Base-by-base conservation (phyloP, 1,140 invertebrate species). In the Papilio dardanus region DNA sequence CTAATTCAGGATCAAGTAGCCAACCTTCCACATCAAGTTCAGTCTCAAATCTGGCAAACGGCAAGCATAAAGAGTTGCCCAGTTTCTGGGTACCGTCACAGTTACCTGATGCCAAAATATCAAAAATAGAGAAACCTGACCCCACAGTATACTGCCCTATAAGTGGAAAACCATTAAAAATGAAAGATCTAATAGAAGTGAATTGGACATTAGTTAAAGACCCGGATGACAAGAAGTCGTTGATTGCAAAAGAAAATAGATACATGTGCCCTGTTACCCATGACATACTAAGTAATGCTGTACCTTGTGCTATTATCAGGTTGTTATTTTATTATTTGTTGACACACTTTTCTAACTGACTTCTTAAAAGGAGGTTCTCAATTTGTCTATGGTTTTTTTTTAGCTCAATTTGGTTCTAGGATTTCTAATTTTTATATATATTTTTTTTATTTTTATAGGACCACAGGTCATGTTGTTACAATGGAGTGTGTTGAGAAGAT, bases 261-360 rank as follows among this genome's bases (percentile, higher is more conserved):
- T 99, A 99, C 89, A 99, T 99, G 95, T 99, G 99, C 93, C 97
- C 99, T 5, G 97, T 99, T 0, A 99, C 99, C 31, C 97, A 98
- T 92, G 99, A 99, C 94, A 96, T 99, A 71, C 92, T 99, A 12
- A 97, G 97, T 77, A 99, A 99, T 94, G 97, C 98, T 21, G 96
- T 98, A 3, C 98, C 98, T 7, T 98, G 97, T 93, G 98, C 97
- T 76, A 97, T 99, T 66, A 95, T 99, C 28, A 96, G 95, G 94
- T 93, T 75, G 82, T 31, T 3, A 62, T 19, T 46, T 7, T 19
- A 46, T 46, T 19, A 6, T 19, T 46, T 19, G 6, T 19, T 46
- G 8, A 4, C 3, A 16, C 16, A 0, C 5, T n/a, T 42, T 1
- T 16, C 42, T 46, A 6, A n/a, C 6, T n/a, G n/a, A n/a, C n/a